Percentiles rank a stretch among this genome's conserved stretches.
Conservation (phyloP, 2,888 invertebrate species). For the Sipha maydis region DNA sequence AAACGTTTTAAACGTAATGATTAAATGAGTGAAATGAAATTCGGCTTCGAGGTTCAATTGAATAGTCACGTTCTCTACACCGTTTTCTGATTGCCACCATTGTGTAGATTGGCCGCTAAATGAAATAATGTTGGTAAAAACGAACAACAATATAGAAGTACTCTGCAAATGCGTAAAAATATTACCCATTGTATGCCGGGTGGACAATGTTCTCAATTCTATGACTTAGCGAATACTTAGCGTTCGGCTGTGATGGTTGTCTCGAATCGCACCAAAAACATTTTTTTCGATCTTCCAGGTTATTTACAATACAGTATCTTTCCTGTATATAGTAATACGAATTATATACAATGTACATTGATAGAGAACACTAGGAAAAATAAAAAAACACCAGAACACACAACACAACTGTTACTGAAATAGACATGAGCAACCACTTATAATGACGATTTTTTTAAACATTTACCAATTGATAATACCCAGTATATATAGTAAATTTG, state of each 20-base stretch:
- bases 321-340: constrained; percentile 68
- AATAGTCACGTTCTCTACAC: constrained; percentile 91
- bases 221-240: constrained; percentile 75
- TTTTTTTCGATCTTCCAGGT: constrained; percentile 91
- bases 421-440: neutral
- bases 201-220: constrained; percentile 92
- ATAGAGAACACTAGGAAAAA: neutral
- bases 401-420: neutral
- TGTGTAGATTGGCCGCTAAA: constrained; percentile 73
- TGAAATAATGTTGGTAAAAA: constrained; percentile 42
- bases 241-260: constrained; percentile 68
- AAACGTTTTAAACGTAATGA: constrained; percentile 98
- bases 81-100: constrained; percentile 99
- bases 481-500: too few relatives aligned
- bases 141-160: neutral
- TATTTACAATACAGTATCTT: constrained; percentile 95
- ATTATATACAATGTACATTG: constrained; percentile 1
- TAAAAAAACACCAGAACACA: too few relatives aligned
- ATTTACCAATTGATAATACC: too few relatives aligned
- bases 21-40: constrained; percentile 98
- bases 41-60: constrained; percentile 96
- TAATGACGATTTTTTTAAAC: too few relatives aligned
- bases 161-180: neutral
- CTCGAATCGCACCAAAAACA: constrained; percentile 97
- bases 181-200: constrained; percentile 76